Evolutionary conservation across 30 jellyfish, hydroid and myxozoan species (phyloP).

Genomic region (Cassiopea andromeda): DNA sequence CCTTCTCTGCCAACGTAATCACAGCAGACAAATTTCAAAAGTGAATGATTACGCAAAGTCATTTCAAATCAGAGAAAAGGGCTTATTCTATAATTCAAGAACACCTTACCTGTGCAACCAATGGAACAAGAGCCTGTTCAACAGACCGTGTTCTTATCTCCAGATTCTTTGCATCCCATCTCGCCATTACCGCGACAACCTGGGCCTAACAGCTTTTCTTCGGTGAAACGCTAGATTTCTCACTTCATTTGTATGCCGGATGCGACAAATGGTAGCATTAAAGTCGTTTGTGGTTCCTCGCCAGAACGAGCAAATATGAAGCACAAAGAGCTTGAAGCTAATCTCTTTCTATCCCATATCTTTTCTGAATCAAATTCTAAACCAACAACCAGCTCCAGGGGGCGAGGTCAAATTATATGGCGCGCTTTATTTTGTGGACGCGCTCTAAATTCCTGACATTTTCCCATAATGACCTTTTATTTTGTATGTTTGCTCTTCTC

Average conservation of each 20-base stretch:
- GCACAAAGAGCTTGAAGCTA: neutral
- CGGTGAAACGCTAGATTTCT: neutral
- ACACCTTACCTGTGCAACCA: constrained; percentile 89
- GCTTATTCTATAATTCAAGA: neutral
- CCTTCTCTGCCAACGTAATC: too few species aligned
- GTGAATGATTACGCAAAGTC: neutral
- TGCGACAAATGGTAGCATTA: constrained; percentile 8
- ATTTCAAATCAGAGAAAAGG: neutral
- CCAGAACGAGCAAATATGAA: constrained; percentile 2
- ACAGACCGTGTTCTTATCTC: constrained; percentile 95
- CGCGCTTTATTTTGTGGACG: constrained; percentile 55
- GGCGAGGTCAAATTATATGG: constrained; percentile 59
- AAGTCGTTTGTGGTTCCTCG: neutral
- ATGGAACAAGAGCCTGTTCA: constrained; percentile 93
- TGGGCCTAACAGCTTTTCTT: constrained; percentile 47
- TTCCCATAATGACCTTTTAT: constrained; percentile 1
- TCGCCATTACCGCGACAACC: constrained; percentile 62
- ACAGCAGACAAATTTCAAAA: too few species aligned
- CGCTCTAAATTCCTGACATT: constrained; percentile 33
- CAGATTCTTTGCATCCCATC: constrained; percentile 87
- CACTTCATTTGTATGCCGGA: neutral
- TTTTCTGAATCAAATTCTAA: constrained; percentile 10
- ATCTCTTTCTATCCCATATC: constrained; percentile 27
- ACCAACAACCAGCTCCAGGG: constrained; percentile 53
- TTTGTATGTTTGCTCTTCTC: neutral